Evolutionary conservation across 2,797 vertebrate genomes (phyloP).

Genomic region (Phalloptychus januarius): DNA sequence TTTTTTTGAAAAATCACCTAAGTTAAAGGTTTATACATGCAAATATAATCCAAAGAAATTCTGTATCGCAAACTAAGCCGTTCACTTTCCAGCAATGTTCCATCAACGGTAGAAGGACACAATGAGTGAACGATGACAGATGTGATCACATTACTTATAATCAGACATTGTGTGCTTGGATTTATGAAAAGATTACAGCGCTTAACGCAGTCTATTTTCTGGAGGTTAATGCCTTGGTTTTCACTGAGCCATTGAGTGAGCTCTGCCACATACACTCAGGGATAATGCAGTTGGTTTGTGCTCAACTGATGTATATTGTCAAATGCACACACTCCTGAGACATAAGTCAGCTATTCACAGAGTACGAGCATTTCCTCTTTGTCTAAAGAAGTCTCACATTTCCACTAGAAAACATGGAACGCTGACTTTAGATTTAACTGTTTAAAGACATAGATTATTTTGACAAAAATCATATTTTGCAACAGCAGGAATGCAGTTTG

Average conservation of each 20-base stretch:
- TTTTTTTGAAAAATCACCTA: background rate
- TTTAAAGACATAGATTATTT: background rate
- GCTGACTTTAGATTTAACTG: background rate
- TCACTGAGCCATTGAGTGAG: background rate
- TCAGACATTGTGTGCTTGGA: constrained; percentile 6
- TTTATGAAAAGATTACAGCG: constrained; percentile 4
- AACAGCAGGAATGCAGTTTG: background rate
- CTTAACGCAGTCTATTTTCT: constrained; percentile 2
- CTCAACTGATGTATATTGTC: background rate
- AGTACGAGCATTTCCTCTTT: background rate
- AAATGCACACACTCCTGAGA: background rate
- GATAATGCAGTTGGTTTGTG: constrained; percentile 5
- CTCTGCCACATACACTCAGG: background rate
- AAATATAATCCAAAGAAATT: background rate
- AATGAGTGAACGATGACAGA: background rate
- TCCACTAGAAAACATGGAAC: background rate
- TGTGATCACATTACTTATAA: background rate
- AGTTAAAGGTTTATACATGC: background rate
- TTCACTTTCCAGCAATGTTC: background rate
- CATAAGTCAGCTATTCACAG: background rate
- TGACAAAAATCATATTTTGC: background rate
- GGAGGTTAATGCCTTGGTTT: constrained; percentile 8
- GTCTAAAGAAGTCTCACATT: background rate
- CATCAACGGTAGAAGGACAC: background rate
- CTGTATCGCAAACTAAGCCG: background rate